phyloP scores from a whole-genome alignment of 2,888 invertebrate species.

The Caprella mutica region DNA sequence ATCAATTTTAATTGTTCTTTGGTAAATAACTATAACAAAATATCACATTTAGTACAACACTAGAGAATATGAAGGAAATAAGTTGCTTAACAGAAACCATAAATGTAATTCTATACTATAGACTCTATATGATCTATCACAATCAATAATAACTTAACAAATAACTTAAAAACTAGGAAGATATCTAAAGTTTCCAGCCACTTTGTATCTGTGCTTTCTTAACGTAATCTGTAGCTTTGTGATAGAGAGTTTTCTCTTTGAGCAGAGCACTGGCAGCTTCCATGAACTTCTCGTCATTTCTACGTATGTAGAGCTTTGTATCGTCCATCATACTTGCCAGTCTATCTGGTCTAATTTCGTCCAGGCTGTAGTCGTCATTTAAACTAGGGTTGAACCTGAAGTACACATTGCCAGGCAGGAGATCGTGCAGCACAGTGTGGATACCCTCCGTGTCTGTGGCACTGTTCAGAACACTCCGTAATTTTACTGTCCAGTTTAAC shows the following conservation, averaged over 20 bases:
- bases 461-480: conserved; percentile 57
- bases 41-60: too few relatives aligned
- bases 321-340: conserved; percentile 59
- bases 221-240: not conserved
- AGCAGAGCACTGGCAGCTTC: conserved; percentile 37
- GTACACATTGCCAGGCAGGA: conserved; percentile 60
- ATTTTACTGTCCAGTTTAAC: conserved; percentile 38
- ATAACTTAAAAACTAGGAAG: too few relatives aligned
- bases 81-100: too few relatives aligned
- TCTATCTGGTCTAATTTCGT: conserved; percentile 63
- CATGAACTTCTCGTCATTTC: conserved; percentile 60
- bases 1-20: too few relatives aligned
- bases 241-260: conserved; percentile 9
- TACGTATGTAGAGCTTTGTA: conserved; percentile 62
- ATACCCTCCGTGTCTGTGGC: conserved; percentile 81
- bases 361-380: conserved; percentile 63
- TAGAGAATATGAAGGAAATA: too few relatives aligned
- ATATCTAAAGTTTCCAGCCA: too few relatives aligned
- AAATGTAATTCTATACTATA: too few relatives aligned
- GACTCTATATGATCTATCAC: too few relatives aligned
- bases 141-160: too few relatives aligned
- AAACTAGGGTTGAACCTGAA: conserved; percentile 81
- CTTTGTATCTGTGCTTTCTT: not conserved
- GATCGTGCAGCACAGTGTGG: conserved; percentile 61
- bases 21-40: too few relatives aligned